Evolutionary conservation across 2,888 invertebrate genomes (phyloP), one percentile per base, ranked within the genome.

Genomic region (Malthinus seriepunctatus): DNA sequence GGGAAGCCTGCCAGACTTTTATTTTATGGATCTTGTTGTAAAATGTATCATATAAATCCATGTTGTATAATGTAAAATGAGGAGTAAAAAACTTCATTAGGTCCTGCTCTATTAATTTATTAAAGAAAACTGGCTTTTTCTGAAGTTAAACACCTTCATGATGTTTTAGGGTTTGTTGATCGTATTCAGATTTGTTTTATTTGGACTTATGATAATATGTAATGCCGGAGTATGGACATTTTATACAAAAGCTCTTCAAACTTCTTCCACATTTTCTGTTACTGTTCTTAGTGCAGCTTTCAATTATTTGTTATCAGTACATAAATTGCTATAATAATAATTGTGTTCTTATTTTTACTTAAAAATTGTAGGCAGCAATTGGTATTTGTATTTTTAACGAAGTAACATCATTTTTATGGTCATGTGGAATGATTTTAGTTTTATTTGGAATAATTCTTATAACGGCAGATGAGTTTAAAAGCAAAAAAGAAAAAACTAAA

Each of bases 311-410:
- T 74, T 84, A 60, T 87, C 88, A 67, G 88, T 88, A 77, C 44
- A 7, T 35, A 10, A 10, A 10, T 35, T 9, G 3, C 2, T 3
- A 35, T 3, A 7, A 9, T 3, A 34, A 5, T 34, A 5, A 34
- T n/a, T 9, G 33, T 23, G 23, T 23, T 23, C n/a, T n/a, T n/a
- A n/a, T 45, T 5, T 9, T 50, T 32, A 31, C 32, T 23, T 39
- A 39, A 39, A 72, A 67, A 67, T 78, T 79, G 34, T 79, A 93
- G 93, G 92, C 91, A 39, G 56, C 90, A 34, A 79, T 88, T 53
- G 93, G 93, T 3, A 80, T 84, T 51, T 58, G 86, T 6, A 67
- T 91, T 38, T 93, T 92, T 76, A 81, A 83, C 12, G 93, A 93
- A 76, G 79, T 82, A 0, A 83, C 89, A 0, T 85, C 89, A 0